Percentiles rank a stretch among this genome's conserved stretches.
phyloP scores from a whole-genome alignment of 2,113 vertebrate species.

The Delphinapterus leucas region DNA sequence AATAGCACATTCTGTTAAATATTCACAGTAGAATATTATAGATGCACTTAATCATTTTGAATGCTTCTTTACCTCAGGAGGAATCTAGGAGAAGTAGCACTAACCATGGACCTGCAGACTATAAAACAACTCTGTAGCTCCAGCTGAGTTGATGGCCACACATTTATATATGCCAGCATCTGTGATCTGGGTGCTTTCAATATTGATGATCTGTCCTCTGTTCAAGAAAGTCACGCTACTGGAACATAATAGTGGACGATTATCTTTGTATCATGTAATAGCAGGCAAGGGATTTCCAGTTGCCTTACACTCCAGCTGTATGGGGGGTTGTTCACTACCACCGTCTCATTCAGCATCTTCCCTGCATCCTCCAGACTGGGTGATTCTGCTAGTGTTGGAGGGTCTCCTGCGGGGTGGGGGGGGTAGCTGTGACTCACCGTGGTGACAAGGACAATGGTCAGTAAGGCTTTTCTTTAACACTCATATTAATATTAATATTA shows the following conservation, averaged over 20 bases:
- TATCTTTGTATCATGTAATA: constrained; percentile 94
- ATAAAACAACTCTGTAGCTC: constrained; percentile 87
- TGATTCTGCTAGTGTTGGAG: constrained; percentile 84
- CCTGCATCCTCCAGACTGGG: constrained; percentile 88
- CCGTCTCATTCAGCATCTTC: constrained; percentile 90
- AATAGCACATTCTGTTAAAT: neutral
- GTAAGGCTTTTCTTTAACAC: constrained; percentile 3
- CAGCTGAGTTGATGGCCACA: constrained; percentile 89
- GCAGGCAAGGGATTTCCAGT: constrained; percentile 91
- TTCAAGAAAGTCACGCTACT: constrained; percentile 82
- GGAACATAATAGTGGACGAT: constrained; percentile 81
- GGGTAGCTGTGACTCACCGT: too few relatives aligned
- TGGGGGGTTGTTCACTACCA: constrained; percentile 88
- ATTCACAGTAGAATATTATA: neutral
- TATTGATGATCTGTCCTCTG: constrained; percentile 86
- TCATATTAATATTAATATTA: neutral
- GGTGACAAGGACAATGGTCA: too few relatives aligned
- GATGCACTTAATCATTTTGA: accelerated
- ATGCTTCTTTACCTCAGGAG: neutral
- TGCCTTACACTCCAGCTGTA: constrained; percentile 91
- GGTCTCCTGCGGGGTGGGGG: too few relatives aligned
- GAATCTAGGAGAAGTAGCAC: constrained; percentile 28
- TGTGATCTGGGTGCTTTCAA: constrained; percentile 87
- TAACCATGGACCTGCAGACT: constrained; percentile 93
- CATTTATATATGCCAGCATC: constrained; percentile 93